Percentiles rank a stretch among this genome's conserved stretches.
These are phyloP conservation scores for Batillaria attramentaria DNA, from an alignment of 1,140 invertebrate species.

Conservation along the genomic window DNA sequence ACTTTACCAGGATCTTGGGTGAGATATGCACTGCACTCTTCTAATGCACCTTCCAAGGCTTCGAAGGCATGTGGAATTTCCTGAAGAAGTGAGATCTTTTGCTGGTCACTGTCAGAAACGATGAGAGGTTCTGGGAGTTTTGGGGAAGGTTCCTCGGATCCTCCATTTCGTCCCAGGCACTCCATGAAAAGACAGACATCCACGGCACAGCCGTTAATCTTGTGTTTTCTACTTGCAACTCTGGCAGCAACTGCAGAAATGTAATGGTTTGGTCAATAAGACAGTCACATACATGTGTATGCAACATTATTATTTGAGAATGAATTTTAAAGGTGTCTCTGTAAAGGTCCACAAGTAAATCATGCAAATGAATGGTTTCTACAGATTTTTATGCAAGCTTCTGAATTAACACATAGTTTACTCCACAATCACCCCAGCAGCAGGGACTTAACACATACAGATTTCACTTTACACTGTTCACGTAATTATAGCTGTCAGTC, in stretches of 20 bases:
- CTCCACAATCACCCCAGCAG: too few relatives aligned
- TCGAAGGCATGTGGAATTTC: background rate
- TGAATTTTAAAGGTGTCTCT: too few relatives aligned
- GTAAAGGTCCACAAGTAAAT: too few relatives aligned
- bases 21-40: background rate
- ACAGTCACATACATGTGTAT: too few relatives aligned
- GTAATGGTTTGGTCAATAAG: too few relatives aligned
- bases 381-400: too few relatives aligned
- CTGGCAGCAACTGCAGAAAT: background rate
- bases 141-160: background rate
- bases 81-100: background rate
- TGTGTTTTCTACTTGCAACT: constrained; percentile 17
- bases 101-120: background rate
- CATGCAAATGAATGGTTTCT: too few relatives aligned
- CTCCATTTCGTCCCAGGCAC: constrained; percentile 21
- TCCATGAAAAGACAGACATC: constrained; percentile 19
- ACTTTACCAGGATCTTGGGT: background rate
- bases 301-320: too few relatives aligned
- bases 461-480: too few relatives aligned
- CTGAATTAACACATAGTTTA: too few relatives aligned
- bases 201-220: background rate
- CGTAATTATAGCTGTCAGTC: too few relatives aligned
- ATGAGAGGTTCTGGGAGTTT: constrained; percentile 1
- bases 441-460: too few relatives aligned
- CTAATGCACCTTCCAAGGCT: background rate